Evolutionary conservation across 2,797 vertebrate genomes (phyloP).

Genomic region (Lerista edwardsae): DNA sequence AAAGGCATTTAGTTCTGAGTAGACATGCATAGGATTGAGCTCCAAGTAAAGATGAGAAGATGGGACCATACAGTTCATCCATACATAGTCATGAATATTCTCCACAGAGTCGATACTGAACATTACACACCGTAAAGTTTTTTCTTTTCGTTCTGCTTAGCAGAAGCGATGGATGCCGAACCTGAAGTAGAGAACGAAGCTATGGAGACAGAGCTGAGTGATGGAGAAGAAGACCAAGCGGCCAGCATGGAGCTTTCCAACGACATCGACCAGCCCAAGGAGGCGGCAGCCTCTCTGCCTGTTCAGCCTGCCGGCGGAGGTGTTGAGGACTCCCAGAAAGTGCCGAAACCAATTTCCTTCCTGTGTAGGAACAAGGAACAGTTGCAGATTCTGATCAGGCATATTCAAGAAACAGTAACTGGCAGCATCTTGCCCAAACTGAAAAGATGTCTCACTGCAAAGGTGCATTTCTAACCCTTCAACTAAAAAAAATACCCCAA

Average conservation of each 20-base stretch:
- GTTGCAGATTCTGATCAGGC: constrained; percentile 82
- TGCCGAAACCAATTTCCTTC: constrained; percentile 69
- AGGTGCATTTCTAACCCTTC: constrained; percentile 76
- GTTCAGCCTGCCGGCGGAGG: constrained; percentile 24
- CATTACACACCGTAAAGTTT: too few species aligned
- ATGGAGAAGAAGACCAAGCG: constrained; percentile 56
- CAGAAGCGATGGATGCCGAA: constrained; percentile 65
- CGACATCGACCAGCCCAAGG: background rate
- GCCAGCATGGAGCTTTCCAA: constrained; percentile 28
- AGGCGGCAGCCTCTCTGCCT: background rate
- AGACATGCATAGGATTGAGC: too few species aligned
- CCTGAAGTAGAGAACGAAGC: constrained; percentile 67
- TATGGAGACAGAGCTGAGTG: constrained; percentile 76
- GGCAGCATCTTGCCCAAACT: constrained; percentile 88
- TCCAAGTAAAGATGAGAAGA: background rate
- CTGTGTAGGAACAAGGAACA: constrained; percentile 87
- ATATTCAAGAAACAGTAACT: constrained; percentile 86
- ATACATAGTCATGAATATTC: background rate
- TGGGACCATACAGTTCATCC: background rate
- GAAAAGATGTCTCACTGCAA: constrained; percentile 91
- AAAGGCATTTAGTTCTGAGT: too few species aligned
- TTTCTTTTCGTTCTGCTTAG: constrained; percentile 24
- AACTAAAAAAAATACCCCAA: background rate
- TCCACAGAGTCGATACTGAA: background rate
- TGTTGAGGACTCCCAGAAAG: constrained; percentile 28